Evolutionary conservation across 2,113 vertebrate species (phyloP).

Genomic region (Hylia prasina): DNA sequence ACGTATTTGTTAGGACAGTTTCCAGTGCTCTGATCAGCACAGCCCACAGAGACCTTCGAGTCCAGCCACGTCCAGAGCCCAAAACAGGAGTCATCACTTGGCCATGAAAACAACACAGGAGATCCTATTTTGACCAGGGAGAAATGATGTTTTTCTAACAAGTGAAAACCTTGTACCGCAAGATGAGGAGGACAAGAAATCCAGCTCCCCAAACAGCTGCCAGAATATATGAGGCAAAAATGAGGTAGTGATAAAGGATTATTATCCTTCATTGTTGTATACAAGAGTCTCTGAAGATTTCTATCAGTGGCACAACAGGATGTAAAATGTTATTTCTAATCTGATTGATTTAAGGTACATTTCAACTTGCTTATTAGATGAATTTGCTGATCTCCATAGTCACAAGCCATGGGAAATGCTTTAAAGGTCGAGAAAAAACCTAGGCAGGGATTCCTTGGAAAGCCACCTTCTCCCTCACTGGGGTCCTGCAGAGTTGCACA

Average conservation of each 20-base stretch:
- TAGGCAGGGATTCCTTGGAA: not conserved
- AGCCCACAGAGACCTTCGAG: not conserved
- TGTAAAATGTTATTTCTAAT: not conserved
- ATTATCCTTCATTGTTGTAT: not conserved
- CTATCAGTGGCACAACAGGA: not conserved
- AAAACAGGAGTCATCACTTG: not conserved
- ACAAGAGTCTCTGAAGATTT: not conserved
- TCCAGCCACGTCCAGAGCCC: not conserved
- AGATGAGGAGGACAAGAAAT: not conserved
- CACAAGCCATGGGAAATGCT: not conserved
- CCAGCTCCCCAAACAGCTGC: not conserved
- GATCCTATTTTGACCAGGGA: not conserved
- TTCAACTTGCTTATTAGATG: not conserved
- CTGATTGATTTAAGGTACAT: not conserved
- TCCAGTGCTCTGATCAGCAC: not conserved
- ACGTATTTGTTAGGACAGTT: not conserved
- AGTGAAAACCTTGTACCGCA: not conserved
- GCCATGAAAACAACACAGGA: not conserved
- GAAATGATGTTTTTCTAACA: not conserved
- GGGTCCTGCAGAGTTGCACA: not conserved
- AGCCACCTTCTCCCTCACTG: not conserved
- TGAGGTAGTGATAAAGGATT: not conserved
- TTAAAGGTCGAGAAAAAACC: not conserved
- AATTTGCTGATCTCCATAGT: not conserved
- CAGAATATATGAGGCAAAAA: not conserved